A percentile compares a stretch with the other conserved stretches of the same genome.
Evolutionary conservation across 1,140 invertebrate species (phyloP).

Genomic region (Aphelinus certus): DNA sequence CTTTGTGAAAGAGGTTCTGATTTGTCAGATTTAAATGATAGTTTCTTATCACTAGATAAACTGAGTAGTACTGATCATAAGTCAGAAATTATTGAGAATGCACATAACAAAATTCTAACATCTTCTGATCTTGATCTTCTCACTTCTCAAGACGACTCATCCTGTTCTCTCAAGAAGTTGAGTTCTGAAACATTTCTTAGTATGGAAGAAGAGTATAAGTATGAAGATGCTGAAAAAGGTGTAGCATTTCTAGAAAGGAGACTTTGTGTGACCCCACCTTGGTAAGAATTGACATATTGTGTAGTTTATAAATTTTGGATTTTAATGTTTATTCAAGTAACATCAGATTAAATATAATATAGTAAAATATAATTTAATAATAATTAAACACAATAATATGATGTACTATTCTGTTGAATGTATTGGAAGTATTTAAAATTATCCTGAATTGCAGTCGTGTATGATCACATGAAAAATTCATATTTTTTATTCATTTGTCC

Average conservation of each 20-base stretch:
- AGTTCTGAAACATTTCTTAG: constrained; percentile 58
- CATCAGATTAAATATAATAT: neutral
- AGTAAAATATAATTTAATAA: neutral
- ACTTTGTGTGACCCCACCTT: constrained; percentile 66
- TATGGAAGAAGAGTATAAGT: constrained; percentile 79
- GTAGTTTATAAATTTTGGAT: neutral
- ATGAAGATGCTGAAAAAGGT: constrained; percentile 77
- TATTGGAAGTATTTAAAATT: no score
- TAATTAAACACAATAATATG: no score
- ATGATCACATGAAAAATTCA: no score
- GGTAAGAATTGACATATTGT: constrained; percentile 57
- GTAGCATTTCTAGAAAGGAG: constrained; percentile 77
- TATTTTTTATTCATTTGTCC: no score
- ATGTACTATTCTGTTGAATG: no score
- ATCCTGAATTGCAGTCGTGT: no score
- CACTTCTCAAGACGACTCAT: constrained; percentile 6
- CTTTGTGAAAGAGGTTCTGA: neutral
- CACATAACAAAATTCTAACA: constrained; percentile 5
- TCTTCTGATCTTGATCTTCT: constrained; percentile 2
- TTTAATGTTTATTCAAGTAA: neutral
- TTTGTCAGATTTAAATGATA: constrained; percentile 16
- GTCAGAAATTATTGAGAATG: neutral
- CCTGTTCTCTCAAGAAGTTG: neutral
- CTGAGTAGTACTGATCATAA: neutral
- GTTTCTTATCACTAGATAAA: constrained; percentile 10